phyloP scores from a whole-genome alignment of 2,113 vertebrate genomes.

The Muntiacus reevesi region DNA sequence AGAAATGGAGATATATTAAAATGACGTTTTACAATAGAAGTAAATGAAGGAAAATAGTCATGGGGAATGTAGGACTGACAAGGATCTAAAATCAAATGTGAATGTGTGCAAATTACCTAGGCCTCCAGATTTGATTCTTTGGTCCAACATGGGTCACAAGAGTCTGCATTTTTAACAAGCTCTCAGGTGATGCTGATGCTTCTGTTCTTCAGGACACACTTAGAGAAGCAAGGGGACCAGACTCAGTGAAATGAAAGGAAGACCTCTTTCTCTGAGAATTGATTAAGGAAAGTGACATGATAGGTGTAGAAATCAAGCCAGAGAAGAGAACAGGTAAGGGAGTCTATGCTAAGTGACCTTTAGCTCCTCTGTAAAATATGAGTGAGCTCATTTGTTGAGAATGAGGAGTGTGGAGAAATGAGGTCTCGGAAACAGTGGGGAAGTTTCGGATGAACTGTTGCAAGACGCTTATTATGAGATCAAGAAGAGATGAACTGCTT shows the following conservation, averaged over 20 bases:
- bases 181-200: not conserved
- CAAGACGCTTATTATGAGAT: constrained; percentile 53
- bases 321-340: not conserved
- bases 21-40: not conserved
- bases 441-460: not conserved
- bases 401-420: not conserved
- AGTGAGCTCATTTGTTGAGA: constrained; percentile 44
- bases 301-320: not conserved
- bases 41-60: not conserved
- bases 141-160: not conserved
- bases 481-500: constrained; percentile 38
- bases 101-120: not conserved
- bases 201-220: not conserved
- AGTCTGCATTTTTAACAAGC: not conserved
- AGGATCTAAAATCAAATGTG: not conserved
- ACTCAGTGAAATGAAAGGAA: not conserved
- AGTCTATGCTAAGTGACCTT: not conserved
- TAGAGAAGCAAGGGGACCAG: not conserved
- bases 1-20: not conserved
- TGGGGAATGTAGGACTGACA: not conserved
- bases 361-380: not conserved
- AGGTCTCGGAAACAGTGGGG: not conserved
- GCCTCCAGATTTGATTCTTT: not conserved
- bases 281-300: not conserved
- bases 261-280: not conserved